Evolutionary conservation across 2,888 invertebrate genomes (phyloP).

Genomic region (Amphimallon solstitiale): DNA sequence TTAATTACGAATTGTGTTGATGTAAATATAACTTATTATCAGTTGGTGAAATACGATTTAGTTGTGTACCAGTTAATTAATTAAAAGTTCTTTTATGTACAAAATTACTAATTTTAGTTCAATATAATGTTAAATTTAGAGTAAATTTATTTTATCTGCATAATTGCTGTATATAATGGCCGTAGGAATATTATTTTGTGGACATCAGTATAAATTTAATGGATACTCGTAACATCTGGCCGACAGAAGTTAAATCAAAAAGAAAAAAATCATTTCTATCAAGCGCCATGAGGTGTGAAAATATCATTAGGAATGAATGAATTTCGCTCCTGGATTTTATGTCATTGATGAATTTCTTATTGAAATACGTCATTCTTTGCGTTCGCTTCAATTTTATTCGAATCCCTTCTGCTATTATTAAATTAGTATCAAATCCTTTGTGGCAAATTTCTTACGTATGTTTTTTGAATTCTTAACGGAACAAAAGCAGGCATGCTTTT

Average conservation of each 20-base stretch:
- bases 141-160: no score
- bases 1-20: no score
- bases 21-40: no score
- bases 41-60: no score
- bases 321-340: background rate
- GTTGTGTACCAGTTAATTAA: no score
- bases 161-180: no score
- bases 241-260: conserved; percentile 1
- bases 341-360: conserved; percentile 15
- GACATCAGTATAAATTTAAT: no score
- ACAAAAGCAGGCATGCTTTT: background rate
- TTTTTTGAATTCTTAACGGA: background rate
- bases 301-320: conserved; percentile 12
- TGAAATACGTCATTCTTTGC: background rate
- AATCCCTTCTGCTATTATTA: background rate
- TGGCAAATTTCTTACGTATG: background rate
- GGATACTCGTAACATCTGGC: conserved; percentile 26
- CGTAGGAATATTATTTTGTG: no score
- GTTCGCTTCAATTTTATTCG: background rate
- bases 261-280: conserved; percentile 1
- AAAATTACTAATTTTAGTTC: no score
- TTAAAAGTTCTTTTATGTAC: no score
- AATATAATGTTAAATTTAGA: no score
- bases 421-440: background rate
- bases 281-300: conserved; percentile 15